A percentile compares a stretch with the other conserved stretches of the same genome.
Conservation (phyloP, 2,888 invertebrate species). For the Norana najaformis region DNA sequence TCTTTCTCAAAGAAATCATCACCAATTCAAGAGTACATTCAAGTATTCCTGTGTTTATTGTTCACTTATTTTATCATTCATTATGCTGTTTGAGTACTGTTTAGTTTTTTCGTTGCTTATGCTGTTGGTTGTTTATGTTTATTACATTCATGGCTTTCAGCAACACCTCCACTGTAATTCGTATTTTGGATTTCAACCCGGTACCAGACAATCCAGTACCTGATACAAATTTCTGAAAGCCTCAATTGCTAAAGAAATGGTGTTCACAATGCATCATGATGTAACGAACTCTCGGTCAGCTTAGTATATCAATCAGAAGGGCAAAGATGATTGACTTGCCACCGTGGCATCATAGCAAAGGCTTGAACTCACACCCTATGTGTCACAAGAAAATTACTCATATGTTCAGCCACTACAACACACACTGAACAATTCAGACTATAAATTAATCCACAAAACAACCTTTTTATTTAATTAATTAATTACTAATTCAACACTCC, state of each 20-base stretch:
- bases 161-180: background rate
- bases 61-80: too few relatives aligned
- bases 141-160: background rate
- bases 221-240: background rate
- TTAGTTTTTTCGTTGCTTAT: background rate
- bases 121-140: background rate
- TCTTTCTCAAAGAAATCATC: background rate
- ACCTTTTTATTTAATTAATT: background rate
- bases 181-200: background rate
- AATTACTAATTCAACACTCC: background rate
- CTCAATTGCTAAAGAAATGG: background rate
- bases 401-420: background rate
- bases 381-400: background rate
- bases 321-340: background rate
- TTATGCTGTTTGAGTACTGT: background rate
- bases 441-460: too few relatives aligned
- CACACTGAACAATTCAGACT: background rate
- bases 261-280: background rate
- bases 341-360: background rate
- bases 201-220: background rate
- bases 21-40: background rate
- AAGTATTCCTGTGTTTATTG: background rate
- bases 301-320: background rate
- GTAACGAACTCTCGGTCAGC: background rate
- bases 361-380: too few relatives aligned